Evolutionary conservation across 2,113 vertebrate genomes (phyloP).

Genomic region (Silurus meridionalis): DNA sequence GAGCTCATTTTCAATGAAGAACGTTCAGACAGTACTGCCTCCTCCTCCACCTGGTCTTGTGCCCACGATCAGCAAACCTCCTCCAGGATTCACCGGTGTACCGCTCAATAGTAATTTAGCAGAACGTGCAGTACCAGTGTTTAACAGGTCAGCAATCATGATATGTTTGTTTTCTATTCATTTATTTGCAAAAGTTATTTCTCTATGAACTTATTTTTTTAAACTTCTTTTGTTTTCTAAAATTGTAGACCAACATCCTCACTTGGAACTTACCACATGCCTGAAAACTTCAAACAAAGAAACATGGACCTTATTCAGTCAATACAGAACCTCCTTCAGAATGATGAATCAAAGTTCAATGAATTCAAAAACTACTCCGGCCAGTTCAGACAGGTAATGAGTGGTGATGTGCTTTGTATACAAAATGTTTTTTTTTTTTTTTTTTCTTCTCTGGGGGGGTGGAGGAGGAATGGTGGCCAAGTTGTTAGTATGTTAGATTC

Average conservation of each 20-base stretch:
- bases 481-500: too few species aligned
- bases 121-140: conserved; percentile 68
- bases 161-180: background rate
- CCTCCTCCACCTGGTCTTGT: conserved; percentile 82
- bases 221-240: conserved; percentile 26
- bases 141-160: conserved; percentile 71
- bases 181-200: background rate
- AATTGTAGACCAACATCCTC: conserved; percentile 65
- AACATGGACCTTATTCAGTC: conserved; percentile 93
- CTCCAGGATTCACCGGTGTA: conserved; percentile 89
- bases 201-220: background rate
- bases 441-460: too few species aligned
- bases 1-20: conserved; percentile 82
- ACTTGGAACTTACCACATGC: conserved; percentile 78
- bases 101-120: conserved; percentile 78
- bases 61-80: conserved; percentile 82
- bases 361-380: conserved; percentile 92
- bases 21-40: conserved; percentile 51
- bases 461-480: too few species aligned
- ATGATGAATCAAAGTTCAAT: conserved; percentile 89
- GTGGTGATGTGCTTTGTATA: background rate
- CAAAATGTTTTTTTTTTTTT: background rate
- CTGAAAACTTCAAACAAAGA: conserved; percentile 90
- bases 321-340: conserved; percentile 85
- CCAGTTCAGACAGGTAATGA: conserved; percentile 91